Evolutionary conservation across 2,113 vertebrate species (phyloP).

Genomic region (Anhinga rufa): DNA sequence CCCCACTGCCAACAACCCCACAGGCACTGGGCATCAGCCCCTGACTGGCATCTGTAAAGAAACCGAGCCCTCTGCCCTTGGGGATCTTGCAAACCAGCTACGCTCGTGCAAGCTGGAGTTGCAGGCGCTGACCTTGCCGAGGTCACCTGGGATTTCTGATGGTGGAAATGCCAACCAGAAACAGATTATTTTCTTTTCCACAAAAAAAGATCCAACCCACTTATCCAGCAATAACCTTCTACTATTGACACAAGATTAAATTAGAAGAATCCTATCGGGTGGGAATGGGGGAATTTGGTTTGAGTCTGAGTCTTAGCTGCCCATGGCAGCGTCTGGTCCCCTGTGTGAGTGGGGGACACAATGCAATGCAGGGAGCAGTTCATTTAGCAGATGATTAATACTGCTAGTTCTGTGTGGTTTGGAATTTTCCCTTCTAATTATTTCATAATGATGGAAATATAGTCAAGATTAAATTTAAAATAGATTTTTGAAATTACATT

Average conservation of each 20-base stretch:
- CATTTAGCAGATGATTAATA: background rate
- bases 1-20: background rate
- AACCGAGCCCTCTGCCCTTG: background rate
- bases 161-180: background rate
- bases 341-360: background rate
- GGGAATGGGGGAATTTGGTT: background rate
- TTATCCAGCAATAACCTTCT: background rate
- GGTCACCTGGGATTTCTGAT: background rate
- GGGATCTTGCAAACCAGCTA: background rate
- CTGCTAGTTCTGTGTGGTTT: background rate
- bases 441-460: background rate
- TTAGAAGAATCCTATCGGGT: background rate
- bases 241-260: background rate
- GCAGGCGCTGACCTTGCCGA: too few relatives aligned
- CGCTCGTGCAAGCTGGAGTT: background rate
- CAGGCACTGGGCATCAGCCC: background rate
- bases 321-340: background rate
- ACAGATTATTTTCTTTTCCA: background rate
- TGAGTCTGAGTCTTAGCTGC: background rate
- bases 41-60: background rate
- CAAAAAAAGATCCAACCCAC: background rate
- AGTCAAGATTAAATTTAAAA: background rate
- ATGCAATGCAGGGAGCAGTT: background rate
- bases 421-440: background rate
- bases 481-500: background rate